Conservation (phyloP, 2,797 vertebrate genomes). For the Triplophysa bombifrons region DNA sequence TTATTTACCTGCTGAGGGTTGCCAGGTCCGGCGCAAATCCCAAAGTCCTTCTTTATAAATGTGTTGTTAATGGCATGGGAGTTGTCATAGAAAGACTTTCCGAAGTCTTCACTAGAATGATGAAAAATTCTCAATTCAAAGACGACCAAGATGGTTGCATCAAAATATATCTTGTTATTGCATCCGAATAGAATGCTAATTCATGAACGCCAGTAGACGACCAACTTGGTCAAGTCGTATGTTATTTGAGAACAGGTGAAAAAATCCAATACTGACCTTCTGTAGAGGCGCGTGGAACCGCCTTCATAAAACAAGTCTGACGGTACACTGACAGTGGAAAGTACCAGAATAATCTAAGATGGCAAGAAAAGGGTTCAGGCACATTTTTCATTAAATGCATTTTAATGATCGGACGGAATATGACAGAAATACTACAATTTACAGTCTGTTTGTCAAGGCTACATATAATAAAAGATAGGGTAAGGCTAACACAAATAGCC, state of each 20-base stretch:
- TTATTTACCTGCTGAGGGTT: constrained; percentile 70
- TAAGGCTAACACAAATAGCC: too few relatives aligned
- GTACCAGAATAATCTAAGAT: constrained; percentile 76
- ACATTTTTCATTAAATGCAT: not conserved
- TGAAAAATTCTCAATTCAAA: constrained; percentile 20
- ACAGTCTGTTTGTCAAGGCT: not conserved
- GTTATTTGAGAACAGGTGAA: not conserved
- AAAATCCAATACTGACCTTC: constrained; percentile 68
- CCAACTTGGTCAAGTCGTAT: not conserved
- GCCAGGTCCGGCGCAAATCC: constrained; percentile 78
- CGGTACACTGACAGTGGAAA: constrained; percentile 76
- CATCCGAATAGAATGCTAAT: not conserved
- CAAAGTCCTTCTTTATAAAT: constrained; percentile 81
- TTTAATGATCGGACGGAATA: not conserved
- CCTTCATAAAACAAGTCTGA: constrained; percentile 68
- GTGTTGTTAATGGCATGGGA: constrained; percentile 77
- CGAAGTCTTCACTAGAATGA: constrained; percentile 75
- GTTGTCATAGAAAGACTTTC: constrained; percentile 82
- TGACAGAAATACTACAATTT: not conserved
- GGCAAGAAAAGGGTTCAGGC: not conserved
- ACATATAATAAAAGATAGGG: too few relatives aligned
- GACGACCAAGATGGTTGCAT: not conserved
- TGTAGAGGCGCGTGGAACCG: constrained; percentile 79
- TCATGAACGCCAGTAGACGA: not conserved
- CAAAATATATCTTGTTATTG: not conserved